Evolutionary conservation across 2,797 vertebrate genomes (phyloP), one percentile per base, ranked within the genome.

Genomic region (Characodon lateralis): DNA sequence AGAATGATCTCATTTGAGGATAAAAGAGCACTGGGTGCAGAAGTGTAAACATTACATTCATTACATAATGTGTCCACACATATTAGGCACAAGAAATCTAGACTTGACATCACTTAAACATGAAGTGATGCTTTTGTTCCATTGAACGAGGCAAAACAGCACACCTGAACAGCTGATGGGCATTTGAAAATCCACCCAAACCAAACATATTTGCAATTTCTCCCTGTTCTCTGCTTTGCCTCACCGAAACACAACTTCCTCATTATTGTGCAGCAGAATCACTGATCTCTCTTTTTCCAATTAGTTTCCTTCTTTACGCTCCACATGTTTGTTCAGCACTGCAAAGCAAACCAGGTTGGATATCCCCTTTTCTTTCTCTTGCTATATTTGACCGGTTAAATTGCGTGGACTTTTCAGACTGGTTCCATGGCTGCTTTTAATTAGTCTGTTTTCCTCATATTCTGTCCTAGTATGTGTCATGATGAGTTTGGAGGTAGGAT

Each of bases 81-180:
- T 55, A 56, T 24, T 24, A 26, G 53, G 53, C 53, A 55, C 53
- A 24, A 55, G 6, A 55, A 58, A 58, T 26, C 56, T n/a, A 58
- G 56, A 58, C 24, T 66, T 39, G 6, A 58, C 8, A 28, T 72
- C 10, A 26, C 18, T 6, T 22, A 46, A 61, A 74, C 31, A 8
- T 41, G 26, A 59, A 71, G 16, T 3, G 8, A 71, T 35, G 14
- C 53, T 5, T 55, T 55, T 55, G 53, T 55, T 55, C 20, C 53
- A 22, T 24, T 55, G 46, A 4, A 35, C 18, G 77, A 68, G 56
- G 75, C 78, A 74, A 56, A 77, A 72, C 43, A 80, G 75, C 81
- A 74, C 48, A 77, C 82, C 3, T 28, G 61, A 70, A 41, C 31
- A 74, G 68, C 18, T 56, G 69, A 74, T 73, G 78, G 61, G 14